Percentiles rank a stretch among this genome's conserved stretches.
Conservation (phyloP, 2,113 vertebrate genomes). For the Cryptomyrus ogoouensis region DNA sequence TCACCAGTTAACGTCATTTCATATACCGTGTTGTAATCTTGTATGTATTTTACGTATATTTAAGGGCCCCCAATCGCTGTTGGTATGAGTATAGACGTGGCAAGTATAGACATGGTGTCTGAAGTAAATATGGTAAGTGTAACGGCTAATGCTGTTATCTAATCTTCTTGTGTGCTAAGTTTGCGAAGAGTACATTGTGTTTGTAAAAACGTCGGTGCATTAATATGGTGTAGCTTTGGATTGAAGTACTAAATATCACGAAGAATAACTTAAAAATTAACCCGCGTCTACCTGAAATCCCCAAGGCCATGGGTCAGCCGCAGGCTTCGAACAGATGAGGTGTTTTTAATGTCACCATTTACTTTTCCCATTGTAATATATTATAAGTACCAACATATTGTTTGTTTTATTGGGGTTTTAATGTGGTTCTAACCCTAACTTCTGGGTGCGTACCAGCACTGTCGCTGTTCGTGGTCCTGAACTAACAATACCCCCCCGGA, state of each 20-base stretch:
- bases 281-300: background rate
- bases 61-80: conserved; percentile 88
- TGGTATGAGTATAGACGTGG: conserved; percentile 93
- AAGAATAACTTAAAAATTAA: background rate
- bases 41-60: conserved; percentile 9
- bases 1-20: background rate
- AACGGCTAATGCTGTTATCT: conserved; percentile 62
- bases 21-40: background rate
- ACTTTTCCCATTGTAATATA: background rate
- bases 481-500: background rate
- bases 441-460: background rate
- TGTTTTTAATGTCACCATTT: background rate
- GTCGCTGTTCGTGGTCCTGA: background rate
- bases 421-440: background rate
- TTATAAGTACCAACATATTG: background rate
- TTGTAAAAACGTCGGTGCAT: background rate
- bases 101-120: background rate
- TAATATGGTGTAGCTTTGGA: conserved; percentile 47
- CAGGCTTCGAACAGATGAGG: background rate
- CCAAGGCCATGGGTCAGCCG: background rate
- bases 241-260: background rate
- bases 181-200: conserved; percentile 90
- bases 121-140: conserved; percentile 69
- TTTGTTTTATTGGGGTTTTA: background rate
- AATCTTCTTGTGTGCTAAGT: background rate